These are phyloP conservation scores for Tolmerus cingulatus DNA, from an alignment of 2,888 invertebrate species.

Conservation along the genomic window DNA sequence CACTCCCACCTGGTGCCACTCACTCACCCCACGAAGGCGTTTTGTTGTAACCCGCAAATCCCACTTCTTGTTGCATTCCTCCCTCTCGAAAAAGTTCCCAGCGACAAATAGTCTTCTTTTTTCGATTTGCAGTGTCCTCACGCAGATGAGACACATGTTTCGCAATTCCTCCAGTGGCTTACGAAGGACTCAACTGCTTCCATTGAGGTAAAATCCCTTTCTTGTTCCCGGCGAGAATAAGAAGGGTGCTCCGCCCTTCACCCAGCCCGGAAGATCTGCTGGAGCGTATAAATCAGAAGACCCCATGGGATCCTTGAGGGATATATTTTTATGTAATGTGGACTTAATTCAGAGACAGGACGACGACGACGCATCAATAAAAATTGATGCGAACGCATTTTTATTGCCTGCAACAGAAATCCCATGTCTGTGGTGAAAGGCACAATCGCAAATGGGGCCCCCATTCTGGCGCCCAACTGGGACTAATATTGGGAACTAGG, in stretches of 20 bases:
- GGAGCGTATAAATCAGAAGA: neutral
- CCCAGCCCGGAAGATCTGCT: neutral
- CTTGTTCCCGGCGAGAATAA: neutral
- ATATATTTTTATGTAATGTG: neutral
- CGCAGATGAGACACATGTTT: neutral
- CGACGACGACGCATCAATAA: neutral
- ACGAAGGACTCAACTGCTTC: neutral
- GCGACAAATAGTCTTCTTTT: neutral
- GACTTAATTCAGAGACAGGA: neutral
- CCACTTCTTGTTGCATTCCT: neutral
- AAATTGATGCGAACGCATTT: neutral
- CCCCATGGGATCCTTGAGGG: neutral
- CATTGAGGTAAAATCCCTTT: neutral
- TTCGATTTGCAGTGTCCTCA: neutral
- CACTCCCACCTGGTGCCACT: neutral
- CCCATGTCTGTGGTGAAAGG: neutral
- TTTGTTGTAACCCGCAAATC: neutral
- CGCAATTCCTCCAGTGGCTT: neutral
- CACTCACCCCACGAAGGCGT: neutral
- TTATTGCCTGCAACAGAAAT: neutral
- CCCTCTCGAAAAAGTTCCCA: neutral
- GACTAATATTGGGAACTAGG: neutral
- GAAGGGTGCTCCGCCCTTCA: neutral
- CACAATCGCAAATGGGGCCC: neutral
- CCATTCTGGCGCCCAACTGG: neutral